Evolutionary conservation across 2,888 invertebrate genomes (phyloP).

Genomic region (Craniophora ligustri): DNA sequence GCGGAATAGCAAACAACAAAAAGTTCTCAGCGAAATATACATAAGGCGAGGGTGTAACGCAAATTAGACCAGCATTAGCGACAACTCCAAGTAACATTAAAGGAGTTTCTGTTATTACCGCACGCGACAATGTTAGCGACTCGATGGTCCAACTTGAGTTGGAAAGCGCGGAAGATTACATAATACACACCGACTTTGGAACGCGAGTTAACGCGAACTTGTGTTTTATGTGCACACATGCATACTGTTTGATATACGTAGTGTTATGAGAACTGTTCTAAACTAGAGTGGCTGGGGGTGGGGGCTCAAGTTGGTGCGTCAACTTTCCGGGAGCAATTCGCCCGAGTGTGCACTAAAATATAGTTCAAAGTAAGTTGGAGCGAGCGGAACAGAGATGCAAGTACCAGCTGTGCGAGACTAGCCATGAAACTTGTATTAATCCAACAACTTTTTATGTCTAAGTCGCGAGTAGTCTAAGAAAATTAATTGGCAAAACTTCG

Average conservation of each 20-base stretch:
- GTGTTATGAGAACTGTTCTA: conserved; percentile 67
- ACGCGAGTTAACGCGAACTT: conserved; percentile 66
- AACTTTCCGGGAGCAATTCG: conserved; percentile 71
- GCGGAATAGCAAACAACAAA: conserved; percentile 64
- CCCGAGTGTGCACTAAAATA: conserved; percentile 73
- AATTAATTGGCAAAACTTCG: conserved; percentile 27
- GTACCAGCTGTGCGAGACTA: conserved; percentile 59
- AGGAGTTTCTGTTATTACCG: conserved; percentile 71
- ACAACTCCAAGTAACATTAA: conserved; percentile 71
- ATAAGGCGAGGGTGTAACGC: conserved; percentile 60
- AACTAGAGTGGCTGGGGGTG: conserved; percentile 53
- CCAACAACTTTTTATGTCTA: conserved; percentile 48
- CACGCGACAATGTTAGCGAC: conserved; percentile 66
- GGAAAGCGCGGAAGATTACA: conserved; percentile 70
- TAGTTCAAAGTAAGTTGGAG: conserved; percentile 76
- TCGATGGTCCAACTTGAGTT: conserved; percentile 68
- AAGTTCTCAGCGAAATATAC: conserved; percentile 57
- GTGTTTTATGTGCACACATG: conserved; percentile 68
- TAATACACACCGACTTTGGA: conserved; percentile 65
- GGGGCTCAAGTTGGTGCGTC: conserved; percentile 61
- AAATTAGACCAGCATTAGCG: conserved; percentile 70
- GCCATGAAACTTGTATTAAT: conserved; percentile 62
- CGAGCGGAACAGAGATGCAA: conserved; percentile 61
- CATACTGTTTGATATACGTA: conserved; percentile 61
- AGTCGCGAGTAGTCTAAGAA: conserved; percentile 22